Conservation (phyloP, 2,888 invertebrate genomes). For the Neoaliturus tenellus region DNA sequence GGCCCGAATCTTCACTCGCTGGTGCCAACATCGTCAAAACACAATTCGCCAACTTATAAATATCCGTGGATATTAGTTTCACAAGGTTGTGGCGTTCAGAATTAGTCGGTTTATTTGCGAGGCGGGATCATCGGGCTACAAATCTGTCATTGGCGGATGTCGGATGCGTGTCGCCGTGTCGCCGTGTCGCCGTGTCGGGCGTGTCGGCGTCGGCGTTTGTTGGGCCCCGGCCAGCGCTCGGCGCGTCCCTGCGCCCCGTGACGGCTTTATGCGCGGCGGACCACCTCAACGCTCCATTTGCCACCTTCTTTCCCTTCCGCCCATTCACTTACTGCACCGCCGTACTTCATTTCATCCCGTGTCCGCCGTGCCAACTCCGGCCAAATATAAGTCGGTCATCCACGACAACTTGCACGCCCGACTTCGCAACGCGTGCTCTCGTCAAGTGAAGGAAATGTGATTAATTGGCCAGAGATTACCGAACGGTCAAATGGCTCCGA, state of each 20-base stretch:
- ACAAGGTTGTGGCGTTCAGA: constrained; percentile 10
- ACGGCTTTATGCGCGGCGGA: constrained; percentile 48
- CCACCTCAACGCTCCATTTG: constrained; percentile 54
- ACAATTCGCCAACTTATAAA: constrained; percentile 27
- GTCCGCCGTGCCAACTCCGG: constrained; percentile 5
- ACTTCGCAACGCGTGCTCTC: not conserved
- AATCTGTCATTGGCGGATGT: constrained; percentile 48
- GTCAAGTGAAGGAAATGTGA: no score
- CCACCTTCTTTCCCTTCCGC: constrained; percentile 56
- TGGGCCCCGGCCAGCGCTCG: constrained; percentile 19
- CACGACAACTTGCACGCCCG: not conserved
- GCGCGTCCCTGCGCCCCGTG: constrained; percentile 32
- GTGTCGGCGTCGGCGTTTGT: no score
- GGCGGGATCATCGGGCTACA: constrained; percentile 35
- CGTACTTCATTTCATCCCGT: constrained; percentile 53
- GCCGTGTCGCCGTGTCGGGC: constrained; percentile 24
- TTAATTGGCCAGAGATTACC: no score
- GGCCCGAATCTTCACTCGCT: not conserved
- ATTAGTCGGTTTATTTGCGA: constrained; percentile 14
- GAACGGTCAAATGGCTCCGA: no score
- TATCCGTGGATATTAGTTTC: constrained; percentile 12
- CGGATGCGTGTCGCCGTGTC: not conserved
- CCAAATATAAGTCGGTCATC: constrained; percentile 8
- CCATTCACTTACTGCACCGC: constrained; percentile 50
- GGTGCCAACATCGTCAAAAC: not conserved